A percentile compares a stretch with the other conserved stretches of the same genome.
Evolutionary conservation across 2,113 vertebrate species (phyloP).

Genomic region (Scalopus aquaticus): DNA sequence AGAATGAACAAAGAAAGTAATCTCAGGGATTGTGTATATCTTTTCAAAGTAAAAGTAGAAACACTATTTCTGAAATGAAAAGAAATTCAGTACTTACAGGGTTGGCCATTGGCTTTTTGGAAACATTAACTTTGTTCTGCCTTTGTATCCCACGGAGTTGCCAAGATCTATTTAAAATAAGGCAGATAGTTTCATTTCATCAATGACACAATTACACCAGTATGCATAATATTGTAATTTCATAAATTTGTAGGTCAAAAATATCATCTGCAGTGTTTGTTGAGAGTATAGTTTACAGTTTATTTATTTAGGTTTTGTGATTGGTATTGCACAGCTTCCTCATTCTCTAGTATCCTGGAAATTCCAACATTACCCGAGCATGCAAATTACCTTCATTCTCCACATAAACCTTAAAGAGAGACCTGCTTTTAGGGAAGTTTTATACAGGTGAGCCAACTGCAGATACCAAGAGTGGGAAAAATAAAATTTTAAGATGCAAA

Average conservation of each 20-base stretch:
- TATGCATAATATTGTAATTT: not conserved
- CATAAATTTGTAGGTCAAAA: conserved; percentile 2
- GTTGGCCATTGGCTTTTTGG: not conserved
- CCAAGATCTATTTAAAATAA: conserved; percentile 4
- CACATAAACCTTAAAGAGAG: conserved; percentile 54
- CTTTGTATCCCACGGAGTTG: not conserved
- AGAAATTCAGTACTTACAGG: conserved; percentile 24
- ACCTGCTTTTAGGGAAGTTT: conserved; percentile 20
- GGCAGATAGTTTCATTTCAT: not conserved
- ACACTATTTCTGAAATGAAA: conserved; percentile 36
- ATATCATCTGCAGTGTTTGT: not conserved
- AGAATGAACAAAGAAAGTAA: not conserved
- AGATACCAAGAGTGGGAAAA: not conserved
- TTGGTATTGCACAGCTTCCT: not conserved
- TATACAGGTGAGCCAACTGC: not conserved
- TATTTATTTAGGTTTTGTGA: not conserved
- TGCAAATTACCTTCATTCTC: conserved; percentile 42
- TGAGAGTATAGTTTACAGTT: not conserved
- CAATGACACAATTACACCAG: not conserved
- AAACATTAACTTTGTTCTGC: conserved; percentile 20
- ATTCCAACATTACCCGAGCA: not conserved
- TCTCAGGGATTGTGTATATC: not conserved
- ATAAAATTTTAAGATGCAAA: conserved; percentile 27
- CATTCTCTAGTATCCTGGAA: not conserved
- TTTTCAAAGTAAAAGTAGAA: conserved; percentile 28